Conservation (phyloP, 2,888 invertebrate species). For the Prosapia bicincta region DNA sequence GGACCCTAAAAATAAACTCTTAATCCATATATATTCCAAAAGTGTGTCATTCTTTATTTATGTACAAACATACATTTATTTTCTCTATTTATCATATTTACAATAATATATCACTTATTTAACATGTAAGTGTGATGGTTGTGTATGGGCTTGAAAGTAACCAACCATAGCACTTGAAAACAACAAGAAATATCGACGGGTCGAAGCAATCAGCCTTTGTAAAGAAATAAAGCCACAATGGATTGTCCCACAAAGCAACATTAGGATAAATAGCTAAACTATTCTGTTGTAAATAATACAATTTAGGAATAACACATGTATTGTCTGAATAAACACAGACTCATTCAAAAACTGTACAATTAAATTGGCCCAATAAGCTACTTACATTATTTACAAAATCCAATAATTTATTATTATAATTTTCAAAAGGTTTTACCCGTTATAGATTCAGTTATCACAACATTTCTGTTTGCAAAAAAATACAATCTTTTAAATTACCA, state of each 20-base stretch:
- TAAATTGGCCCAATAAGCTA: neutral
- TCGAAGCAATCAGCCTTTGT: neutral
- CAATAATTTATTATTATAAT: slow-evolving; percentile 25
- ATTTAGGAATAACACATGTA: neutral
- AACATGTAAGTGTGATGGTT: slow-evolving; percentile 25
- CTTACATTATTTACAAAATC: slow-evolving; percentile 33
- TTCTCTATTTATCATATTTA: slow-evolving; percentile 41
- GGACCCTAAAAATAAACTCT: neutral
- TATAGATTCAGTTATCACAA: slow-evolving; percentile 10
- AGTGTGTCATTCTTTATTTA: slow-evolving; percentile 44
- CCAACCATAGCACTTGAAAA: neutral
- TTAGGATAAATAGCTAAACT: neutral
- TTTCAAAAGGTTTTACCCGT: slow-evolving; percentile 29
- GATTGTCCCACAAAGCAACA: neutral
- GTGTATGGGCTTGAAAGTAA: slow-evolving; percentile 12
- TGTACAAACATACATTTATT: slow-evolving; percentile 51
- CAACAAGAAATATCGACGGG: neutral
- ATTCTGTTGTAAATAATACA: neutral
- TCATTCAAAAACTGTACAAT: neutral
- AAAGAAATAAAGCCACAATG: neutral
- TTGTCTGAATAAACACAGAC: neutral
- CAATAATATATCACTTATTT: slow-evolving; percentile 35
- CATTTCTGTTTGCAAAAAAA: neutral
- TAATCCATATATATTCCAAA: slow-evolving; percentile 24
- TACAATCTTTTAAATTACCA: neutral